Evolutionary conservation across 53 echinoderm and acorn worm genomes (phyloP).

Genomic region (Holothuria leucospilota): DNA sequence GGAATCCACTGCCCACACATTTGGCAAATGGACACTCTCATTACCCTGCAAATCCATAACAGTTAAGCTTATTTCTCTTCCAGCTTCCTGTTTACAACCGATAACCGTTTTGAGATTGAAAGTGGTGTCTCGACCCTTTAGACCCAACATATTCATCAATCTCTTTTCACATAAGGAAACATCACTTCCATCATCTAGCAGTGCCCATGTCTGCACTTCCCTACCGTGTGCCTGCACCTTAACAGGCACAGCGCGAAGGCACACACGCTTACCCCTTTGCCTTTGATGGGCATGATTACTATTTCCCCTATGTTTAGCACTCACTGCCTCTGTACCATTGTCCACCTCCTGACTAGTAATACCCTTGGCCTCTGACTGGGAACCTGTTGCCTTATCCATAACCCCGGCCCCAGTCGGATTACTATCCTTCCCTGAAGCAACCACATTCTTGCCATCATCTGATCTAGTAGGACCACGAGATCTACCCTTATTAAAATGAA

Average conservation of each 20-base stretch:
- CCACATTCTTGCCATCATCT: neutral
- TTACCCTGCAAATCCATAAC: neutral
- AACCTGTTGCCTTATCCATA: neutral
- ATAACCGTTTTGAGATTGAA: constrained; percentile 2
- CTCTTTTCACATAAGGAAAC: constrained; percentile 32
- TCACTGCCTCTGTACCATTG: too few relatives aligned
- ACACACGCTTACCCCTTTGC: too few relatives aligned
- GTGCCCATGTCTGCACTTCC: constrained; percentile 1
- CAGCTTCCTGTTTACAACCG: neutral
- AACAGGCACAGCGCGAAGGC: constrained; percentile 1
- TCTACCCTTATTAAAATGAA: neutral
- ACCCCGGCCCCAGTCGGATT: neutral
- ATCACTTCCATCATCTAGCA: constrained; percentile 31
- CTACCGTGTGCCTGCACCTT: neutral
- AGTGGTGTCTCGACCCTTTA: neutral
- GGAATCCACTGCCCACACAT: constrained; percentile 50
- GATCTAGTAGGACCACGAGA: neutral
- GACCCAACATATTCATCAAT: neutral
- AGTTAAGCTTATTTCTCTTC: neutral
- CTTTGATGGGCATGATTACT: neutral
- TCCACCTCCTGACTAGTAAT: too few relatives aligned
- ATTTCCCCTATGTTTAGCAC: too few relatives aligned
- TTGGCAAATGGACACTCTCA: neutral
- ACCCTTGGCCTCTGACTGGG: too few relatives aligned
- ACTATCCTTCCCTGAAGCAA: neutral